phyloP scores from a whole-genome alignment of 2,797 vertebrate species.

The Hirundo rustica region DNA sequence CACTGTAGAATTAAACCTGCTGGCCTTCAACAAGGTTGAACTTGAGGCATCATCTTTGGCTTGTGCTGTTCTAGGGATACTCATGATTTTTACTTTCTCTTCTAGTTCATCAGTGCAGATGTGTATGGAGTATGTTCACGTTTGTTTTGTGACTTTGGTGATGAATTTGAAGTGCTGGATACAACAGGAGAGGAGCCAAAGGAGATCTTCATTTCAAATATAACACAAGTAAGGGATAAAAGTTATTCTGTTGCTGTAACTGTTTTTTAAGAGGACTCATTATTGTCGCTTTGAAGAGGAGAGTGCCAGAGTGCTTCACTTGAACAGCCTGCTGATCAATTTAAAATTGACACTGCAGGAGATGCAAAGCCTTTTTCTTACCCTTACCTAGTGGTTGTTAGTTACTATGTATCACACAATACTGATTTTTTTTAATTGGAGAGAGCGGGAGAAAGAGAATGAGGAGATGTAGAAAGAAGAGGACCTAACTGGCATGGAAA shows the following conservation, averaged over 20 bases:
- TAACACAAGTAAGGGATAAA: conserved; percentile 85
- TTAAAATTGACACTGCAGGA: background rate
- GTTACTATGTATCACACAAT: background rate
- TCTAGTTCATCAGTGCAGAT: conserved; percentile 92
- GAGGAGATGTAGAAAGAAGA: background rate
- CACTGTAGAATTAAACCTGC: background rate
- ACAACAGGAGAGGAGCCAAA: conserved; percentile 95
- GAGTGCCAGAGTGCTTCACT: background rate
- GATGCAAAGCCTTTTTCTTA: background rate
- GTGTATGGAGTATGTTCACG: conserved; percentile 89
- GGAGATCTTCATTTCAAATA: conserved; percentile 95
- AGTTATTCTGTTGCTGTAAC: background rate
- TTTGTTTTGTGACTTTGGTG: conserved; percentile 97
- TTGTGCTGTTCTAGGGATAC: background rate
- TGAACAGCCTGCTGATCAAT: background rate
- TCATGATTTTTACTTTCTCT: background rate
- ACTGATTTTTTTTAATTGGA: background rate
- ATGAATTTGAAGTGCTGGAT: conserved; percentile 94
- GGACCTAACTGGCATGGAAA: background rate
- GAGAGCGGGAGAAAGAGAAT: background rate
- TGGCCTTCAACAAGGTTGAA: background rate
- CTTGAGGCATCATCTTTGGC: background rate
- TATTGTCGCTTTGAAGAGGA: background rate
- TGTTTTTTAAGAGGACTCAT: background rate
- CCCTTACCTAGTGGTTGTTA: background rate